A percentile compares a stretch with the other conserved stretches of the same genome.
Conservation (phyloP, 1,140 invertebrate species). For the Brevipalpus yothersi region DNA sequence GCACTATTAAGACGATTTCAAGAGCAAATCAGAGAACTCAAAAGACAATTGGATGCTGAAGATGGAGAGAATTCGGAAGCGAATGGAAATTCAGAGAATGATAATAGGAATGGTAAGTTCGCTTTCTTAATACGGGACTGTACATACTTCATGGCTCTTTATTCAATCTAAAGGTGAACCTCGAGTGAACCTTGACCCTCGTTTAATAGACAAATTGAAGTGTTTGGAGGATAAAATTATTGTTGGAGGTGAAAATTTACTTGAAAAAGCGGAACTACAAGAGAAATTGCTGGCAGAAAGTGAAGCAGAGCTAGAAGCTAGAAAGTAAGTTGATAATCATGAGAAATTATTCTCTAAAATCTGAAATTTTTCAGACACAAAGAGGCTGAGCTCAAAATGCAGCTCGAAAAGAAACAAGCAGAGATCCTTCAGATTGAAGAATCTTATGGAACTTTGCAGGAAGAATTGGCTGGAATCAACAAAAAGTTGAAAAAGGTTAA, state of each 20-base stretch:
- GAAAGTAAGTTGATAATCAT: conserved; percentile 19
- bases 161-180: not conserved
- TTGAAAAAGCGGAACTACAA: conserved; percentile 89
- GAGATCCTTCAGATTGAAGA: conserved; percentile 89
- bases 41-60: conserved; percentile 50
- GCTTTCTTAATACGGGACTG: not conserved
- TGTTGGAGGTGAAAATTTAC: conserved; percentile 88
- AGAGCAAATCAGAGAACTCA: conserved; percentile 77
- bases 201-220: conserved; percentile 39
- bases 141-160: not conserved
- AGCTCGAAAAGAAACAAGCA: conserved; percentile 55
- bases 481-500: conserved; percentile 70
- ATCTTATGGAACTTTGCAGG: conserved; percentile 74
- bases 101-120: not conserved
- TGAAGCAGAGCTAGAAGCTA: conserved; percentile 60
- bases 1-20: conserved; percentile 83
- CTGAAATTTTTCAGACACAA: conserved; percentile 25
- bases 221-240: conserved; percentile 84
- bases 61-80: not conserved
- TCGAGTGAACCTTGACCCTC: not conserved
- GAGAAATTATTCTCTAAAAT: not conserved
- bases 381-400: conserved; percentile 53
- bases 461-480: conserved; percentile 69
- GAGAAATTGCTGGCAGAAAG: conserved; percentile 69
- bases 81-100: not conserved